phyloP scores from a whole-genome alignment of 1,140 invertebrate species.

The Ericerus pela region DNA sequence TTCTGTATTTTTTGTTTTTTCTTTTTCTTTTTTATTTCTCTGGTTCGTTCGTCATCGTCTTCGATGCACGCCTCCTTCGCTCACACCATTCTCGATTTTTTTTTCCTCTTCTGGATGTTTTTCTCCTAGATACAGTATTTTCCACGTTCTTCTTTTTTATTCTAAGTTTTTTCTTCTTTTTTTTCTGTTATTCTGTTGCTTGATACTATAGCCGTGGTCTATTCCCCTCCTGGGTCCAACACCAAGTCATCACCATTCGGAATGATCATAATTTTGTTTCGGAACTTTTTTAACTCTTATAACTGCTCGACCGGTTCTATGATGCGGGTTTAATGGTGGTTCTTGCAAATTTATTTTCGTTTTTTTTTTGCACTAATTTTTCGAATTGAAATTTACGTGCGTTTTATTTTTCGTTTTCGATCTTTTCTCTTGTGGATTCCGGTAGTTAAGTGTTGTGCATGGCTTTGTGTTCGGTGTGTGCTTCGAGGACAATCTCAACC shows the following conservation, averaged over 20 bases:
- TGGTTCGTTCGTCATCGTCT: background rate
- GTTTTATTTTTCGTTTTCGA: too few relatives aligned
- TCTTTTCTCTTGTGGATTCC: too few relatives aligned
- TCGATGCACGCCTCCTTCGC: background rate
- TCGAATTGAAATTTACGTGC: too few relatives aligned
- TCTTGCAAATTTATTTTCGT: too few relatives aligned
- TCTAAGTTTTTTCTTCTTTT: background rate
- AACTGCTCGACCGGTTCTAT: background rate
- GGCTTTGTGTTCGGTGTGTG: too few relatives aligned
- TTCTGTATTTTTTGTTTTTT: background rate
- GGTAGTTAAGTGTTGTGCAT: too few relatives aligned
- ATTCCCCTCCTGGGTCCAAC: background rate
- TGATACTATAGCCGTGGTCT: background rate
- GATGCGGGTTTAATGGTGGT: too few relatives aligned
- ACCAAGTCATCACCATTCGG: background rate
- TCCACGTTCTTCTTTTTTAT: too few relatives aligned
- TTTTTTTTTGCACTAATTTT: too few relatives aligned
- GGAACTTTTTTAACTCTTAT: slow-evolving; percentile 7
- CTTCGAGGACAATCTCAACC: too few relatives aligned
- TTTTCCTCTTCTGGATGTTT: background rate
- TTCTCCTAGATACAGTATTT: too few relatives aligned
- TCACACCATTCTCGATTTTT: too few relatives aligned
- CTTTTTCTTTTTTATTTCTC: background rate
- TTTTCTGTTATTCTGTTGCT: background rate
- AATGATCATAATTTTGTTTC: slow-evolving; percentile 5